These are phyloP conservation scores for Lagocephalus sceleratus DNA, from an alignment of 2,797 vertebrate species.

Conservation along the genomic window DNA sequence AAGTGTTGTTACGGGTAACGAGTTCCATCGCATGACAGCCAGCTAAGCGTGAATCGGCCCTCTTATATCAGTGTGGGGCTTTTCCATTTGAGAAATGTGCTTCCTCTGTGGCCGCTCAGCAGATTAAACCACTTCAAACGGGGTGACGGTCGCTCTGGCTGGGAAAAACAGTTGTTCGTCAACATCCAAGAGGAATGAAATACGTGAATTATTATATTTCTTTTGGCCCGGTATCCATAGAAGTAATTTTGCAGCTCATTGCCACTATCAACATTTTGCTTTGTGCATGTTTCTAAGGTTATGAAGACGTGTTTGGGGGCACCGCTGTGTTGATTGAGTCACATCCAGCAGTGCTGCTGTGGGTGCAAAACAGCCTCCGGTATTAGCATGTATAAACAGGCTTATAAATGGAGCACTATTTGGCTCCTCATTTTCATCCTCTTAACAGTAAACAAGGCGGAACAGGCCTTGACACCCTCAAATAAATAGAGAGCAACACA, in stretches of 20 bases:
- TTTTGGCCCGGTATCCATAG: constrained; percentile 4
- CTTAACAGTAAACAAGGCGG: constrained; percentile 77
- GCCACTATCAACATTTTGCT: constrained; percentile 26
- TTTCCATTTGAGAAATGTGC: constrained; percentile 20
- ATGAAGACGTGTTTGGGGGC: constrained; percentile 29
- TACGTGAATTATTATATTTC: constrained; percentile 6
- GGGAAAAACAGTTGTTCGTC: constrained; percentile 14
- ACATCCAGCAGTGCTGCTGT: constrained; percentile 59
- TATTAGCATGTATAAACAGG: constrained; percentile 77
- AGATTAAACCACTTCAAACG: constrained; percentile 41
- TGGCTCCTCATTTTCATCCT: constrained; percentile 75
- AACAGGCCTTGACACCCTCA: constrained; percentile 72
- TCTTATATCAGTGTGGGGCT: constrained; percentile 10
- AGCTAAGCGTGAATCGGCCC: constrained; percentile 13
- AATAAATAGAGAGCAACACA: constrained; percentile 67
- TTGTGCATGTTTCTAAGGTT: constrained; percentile 36
- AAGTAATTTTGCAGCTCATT: constrained; percentile 26
- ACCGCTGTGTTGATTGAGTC: constrained; percentile 62
- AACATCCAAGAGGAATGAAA: background rate
- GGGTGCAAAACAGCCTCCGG: constrained; percentile 62
- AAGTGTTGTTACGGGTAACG: constrained; percentile 10
- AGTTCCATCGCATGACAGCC: constrained; percentile 16
- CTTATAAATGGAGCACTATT: constrained; percentile 75
- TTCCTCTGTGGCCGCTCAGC: constrained; percentile 19
- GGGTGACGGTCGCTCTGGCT: constrained; percentile 7